These are phyloP conservation scores for Magallana angulata DNA, from an alignment of 1,140 invertebrate genomes.

Conservation along the genomic window DNA sequence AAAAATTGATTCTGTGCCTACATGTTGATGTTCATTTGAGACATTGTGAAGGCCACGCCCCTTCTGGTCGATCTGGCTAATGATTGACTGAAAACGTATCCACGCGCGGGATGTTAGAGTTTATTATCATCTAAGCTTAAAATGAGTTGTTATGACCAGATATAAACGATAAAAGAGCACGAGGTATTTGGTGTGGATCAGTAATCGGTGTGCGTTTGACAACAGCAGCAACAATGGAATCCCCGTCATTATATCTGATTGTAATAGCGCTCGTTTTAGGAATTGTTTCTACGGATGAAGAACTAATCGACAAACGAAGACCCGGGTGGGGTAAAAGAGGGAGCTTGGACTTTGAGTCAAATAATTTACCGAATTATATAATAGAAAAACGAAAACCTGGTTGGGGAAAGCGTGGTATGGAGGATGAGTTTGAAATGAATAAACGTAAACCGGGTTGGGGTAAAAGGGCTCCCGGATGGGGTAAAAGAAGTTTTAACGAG, in stretches of 20 bases:
- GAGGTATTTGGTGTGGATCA: background rate
- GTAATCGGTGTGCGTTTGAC: background rate
- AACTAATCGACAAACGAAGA: constrained; percentile 54
- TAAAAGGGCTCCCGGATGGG: constrained; percentile 61
- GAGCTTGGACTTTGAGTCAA: constrained; percentile 44
- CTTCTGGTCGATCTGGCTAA: background rate
- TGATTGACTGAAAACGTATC: constrained; percentile 17
- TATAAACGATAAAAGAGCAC: background rate
- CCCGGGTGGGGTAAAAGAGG: constrained; percentile 60
- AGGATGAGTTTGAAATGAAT: constrained; percentile 49
- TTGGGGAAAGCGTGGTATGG: constrained; percentile 54
- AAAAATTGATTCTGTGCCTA: constrained; percentile 6
- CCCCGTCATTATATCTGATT: background rate
- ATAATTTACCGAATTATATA: constrained; percentile 33
- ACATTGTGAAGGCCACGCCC: background rate
- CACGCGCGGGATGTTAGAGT: background rate
- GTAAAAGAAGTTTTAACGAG: constrained; percentile 52
- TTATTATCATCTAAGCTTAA: background rate
- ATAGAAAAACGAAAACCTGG: constrained; percentile 58
- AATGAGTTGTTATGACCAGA: background rate
- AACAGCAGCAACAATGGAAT: background rate
- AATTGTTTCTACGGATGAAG: constrained; percentile 47
- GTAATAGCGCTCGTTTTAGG: constrained; percentile 20
- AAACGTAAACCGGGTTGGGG: constrained; percentile 67
- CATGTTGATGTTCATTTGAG: constrained; percentile 21